Evolutionary conservation across 2,888 invertebrate genomes (phyloP), one percentile per base, ranked within the genome.

Genomic region (Pristionchus mayeri): DNA sequence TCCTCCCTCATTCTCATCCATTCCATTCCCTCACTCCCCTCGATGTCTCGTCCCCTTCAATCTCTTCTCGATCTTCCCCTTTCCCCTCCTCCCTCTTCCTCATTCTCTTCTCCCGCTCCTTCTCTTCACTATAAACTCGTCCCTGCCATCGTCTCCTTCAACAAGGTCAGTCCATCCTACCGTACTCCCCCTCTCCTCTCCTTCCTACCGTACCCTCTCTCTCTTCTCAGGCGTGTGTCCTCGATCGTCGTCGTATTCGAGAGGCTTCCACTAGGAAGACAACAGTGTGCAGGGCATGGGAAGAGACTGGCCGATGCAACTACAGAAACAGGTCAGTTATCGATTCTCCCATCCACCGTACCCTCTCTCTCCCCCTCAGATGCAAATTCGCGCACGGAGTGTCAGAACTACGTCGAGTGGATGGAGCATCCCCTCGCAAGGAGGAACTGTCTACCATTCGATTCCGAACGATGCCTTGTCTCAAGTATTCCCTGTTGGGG

Each of bases 301-400:
- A 67, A 21, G 82, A 82, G 67, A 82, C 60, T 60, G 82, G 82
- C 24, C 40, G 82, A 67, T 82, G 82, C 82, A 82, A 82, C 48
- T 82, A 82, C 34, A 67, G 82, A 63, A 67, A 24, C 18, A 82
- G 34, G 82, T 80, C 37, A 40, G 80, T 78, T 40, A 24, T 18
- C 24, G 40, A 54, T 54, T 18, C 30, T 3, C 44, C 44, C 13
- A 40, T 16, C 75, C 40, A 11, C 16, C 27, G 24, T 24, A 24
- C 57, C 13, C 44, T 44, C 34, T 27, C 30, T 48, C 13, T 27
- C 27, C 34, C 34, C 11, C 21, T 50, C 50, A 78, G 76, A 50
- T 80, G 80, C 30, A 80, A 80, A 44, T 80, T 80, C 57, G 80
- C 80, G 37, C 80, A 80, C 27, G 54, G 57, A 37, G 16, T 2